A percentile compares a stretch with the other conserved stretches of the same genome.
Evolutionary conservation across 2,797 vertebrate genomes (phyloP).

Genomic region (Erethizon dorsatum): DNA sequence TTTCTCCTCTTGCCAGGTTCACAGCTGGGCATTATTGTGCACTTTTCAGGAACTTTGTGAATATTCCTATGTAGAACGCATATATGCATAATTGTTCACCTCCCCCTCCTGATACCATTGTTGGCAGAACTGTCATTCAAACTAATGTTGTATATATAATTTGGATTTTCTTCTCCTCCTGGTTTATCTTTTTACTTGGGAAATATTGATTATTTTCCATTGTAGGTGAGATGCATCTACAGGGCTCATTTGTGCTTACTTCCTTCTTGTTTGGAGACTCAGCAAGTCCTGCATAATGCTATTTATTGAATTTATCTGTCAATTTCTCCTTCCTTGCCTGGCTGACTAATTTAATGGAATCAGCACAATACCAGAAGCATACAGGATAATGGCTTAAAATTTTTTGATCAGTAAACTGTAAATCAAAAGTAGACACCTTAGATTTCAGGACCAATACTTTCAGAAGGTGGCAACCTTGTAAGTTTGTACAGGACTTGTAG

Average conservation of each 20-base stretch:
- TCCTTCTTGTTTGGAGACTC: constrained; percentile 61
- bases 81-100: background rate
- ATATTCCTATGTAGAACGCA: background rate
- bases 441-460: background rate
- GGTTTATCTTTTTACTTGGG: background rate
- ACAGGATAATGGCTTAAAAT: constrained; percentile 21
- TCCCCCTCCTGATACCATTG: background rate
- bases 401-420: constrained; percentile 54
- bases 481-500: background rate
- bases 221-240: constrained; percentile 19
- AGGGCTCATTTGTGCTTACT: constrained; percentile 61
- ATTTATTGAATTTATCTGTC: constrained; percentile 74
- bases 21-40: background rate
- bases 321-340: constrained; percentile 64
- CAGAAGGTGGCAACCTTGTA: background rate
- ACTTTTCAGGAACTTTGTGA: background rate
- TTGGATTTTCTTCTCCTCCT: background rate
- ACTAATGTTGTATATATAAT: background rate
- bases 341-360: constrained; percentile 58
- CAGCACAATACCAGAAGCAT: constrained; percentile 38
- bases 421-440: constrained; percentile 32
- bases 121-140: background rate
- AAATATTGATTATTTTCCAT: background rate
- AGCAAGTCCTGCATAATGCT: constrained; percentile 55
- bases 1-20: background rate